Conservation (phyloP, 2,797 vertebrate species). For the Rhinatrema bivittatum region DNA sequence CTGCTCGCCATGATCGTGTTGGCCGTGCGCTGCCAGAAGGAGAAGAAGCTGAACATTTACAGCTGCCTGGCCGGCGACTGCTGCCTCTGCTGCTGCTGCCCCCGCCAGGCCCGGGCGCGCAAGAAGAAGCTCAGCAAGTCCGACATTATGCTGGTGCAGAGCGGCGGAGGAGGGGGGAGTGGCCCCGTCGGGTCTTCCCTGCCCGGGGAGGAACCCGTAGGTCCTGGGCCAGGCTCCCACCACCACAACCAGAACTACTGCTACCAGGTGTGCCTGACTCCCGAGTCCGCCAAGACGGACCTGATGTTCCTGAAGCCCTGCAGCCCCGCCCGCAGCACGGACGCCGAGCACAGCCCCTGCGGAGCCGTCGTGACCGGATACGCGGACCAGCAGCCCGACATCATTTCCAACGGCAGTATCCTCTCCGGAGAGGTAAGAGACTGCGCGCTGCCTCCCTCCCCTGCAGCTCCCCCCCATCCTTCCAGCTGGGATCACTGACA, state of each 20-base stretch:
- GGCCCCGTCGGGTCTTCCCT: slow-evolving; percentile 65
- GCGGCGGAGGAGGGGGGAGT: slow-evolving; percentile 67
- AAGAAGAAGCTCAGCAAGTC: slow-evolving; percentile 98
- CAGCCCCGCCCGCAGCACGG: slow-evolving; percentile 83
- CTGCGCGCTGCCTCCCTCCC: slow-evolving; percentile 23
- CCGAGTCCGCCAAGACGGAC: slow-evolving; percentile 95
- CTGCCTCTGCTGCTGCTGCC: slow-evolving; percentile 80
- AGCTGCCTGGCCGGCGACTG: slow-evolving; percentile 84
- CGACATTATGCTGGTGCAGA: slow-evolving; percentile 96
- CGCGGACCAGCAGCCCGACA: slow-evolving; percentile 92
- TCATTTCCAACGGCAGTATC: slow-evolving; percentile 95
- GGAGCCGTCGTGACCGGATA: slow-evolving; percentile 86
- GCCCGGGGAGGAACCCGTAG: slow-evolving; percentile 80
- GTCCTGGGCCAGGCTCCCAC: slow-evolving; percentile 75
- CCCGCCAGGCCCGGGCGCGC: slow-evolving; percentile 75
- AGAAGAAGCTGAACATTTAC: slow-evolving; percentile 92
- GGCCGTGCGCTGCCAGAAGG: slow-evolving; percentile 91
- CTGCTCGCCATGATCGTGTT: slow-evolving; percentile 96
- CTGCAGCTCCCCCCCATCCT: slow-evolving; percentile 11
- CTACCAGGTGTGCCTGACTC: slow-evolving; percentile 96
- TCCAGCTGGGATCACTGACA: slow-evolving; percentile 2
- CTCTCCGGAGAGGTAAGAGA: slow-evolving; percentile 87
- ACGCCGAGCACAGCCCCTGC: slow-evolving; percentile 86
- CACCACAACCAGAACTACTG: slow-evolving; percentile 96
- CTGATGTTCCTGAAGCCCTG: slow-evolving; percentile 97